phyloP scores from a whole-genome alignment of 2,797 vertebrate genomes.

The Lutjanus argentimaculatus region DNA sequence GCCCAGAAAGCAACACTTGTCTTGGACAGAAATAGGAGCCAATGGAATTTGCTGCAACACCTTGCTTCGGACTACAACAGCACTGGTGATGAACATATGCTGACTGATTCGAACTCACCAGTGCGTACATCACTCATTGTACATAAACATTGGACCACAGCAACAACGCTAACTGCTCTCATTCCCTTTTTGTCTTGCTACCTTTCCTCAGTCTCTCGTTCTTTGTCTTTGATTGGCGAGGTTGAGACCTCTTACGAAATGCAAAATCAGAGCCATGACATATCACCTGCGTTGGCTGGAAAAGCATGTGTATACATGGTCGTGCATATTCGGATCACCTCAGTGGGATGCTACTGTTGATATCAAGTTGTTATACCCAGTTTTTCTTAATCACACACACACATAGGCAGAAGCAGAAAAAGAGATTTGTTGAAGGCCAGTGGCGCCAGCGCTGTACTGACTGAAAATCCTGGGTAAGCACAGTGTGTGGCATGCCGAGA shows the following conservation, averaged over 20 bases:
- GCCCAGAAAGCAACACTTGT: slow-evolving; percentile 70
- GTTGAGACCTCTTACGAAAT: slow-evolving; percentile 51
- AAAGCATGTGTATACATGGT: slow-evolving; percentile 66
- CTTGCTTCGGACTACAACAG: slow-evolving; percentile 39
- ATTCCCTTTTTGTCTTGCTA: slow-evolving; percentile 66
- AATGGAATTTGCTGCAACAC: slow-evolving; percentile 62
- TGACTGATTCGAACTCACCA: slow-evolving; percentile 65
- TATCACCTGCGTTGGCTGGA: slow-evolving; percentile 62
- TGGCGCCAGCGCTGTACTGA: slow-evolving; percentile 41
- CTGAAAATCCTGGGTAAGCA: slow-evolving; percentile 59
- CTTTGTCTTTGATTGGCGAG: slow-evolving; percentile 68
- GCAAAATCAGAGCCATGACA: slow-evolving; percentile 69
- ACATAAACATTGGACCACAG: slow-evolving; percentile 74
- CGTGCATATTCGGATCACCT: slow-evolving; percentile 56
- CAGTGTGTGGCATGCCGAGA: slow-evolving; percentile 59
- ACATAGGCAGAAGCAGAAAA: slow-evolving; percentile 26
- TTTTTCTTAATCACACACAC: slow-evolving; percentile 53
- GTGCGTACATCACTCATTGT: slow-evolving; percentile 70
- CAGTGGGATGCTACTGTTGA: slow-evolving; percentile 50
- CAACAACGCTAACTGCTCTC: slow-evolving; percentile 57
- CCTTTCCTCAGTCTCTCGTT: slow-evolving; percentile 68
- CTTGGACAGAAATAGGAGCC: slow-evolving; percentile 41
- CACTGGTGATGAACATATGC: slow-evolving; percentile 49
- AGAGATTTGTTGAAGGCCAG: slow-evolving; percentile 39
- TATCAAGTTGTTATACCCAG: slow-evolving; percentile 54